Conservation (phyloP, 2,888 invertebrate species). For the Microctonus brassicae region DNA sequence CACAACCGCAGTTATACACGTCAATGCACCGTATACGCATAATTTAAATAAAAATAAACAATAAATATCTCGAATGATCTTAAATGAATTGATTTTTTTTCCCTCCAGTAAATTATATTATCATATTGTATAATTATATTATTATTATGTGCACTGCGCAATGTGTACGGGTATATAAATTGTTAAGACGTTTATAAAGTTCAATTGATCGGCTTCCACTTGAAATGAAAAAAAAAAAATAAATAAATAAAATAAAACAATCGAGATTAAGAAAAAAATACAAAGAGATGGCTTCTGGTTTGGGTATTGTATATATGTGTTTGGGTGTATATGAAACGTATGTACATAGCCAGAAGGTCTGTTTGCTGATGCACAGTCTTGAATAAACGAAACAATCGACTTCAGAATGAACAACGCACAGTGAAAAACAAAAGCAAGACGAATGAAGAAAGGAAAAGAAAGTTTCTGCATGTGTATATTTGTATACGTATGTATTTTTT, state of each 20-base stretch:
- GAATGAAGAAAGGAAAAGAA: constrained; percentile 21
- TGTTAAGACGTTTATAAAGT: not conserved
- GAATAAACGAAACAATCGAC: constrained; percentile 26
- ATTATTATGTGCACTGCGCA: no score
- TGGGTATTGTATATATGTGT: not conserved
- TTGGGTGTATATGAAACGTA: not conserved
- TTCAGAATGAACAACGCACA: not conserved
- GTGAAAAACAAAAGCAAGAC: constrained; percentile 7
- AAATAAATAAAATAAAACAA: no score
- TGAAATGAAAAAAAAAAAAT: not conserved
- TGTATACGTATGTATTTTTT: not conserved
- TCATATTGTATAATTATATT: no score
- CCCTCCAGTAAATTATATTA: not conserved
- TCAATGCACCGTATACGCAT: not conserved
- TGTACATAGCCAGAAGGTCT: not conserved
- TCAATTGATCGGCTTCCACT: not conserved
- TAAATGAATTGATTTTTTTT: not conserved
- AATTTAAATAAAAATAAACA: constrained; percentile 2
- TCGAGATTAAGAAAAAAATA: no score
- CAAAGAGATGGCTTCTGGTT: not conserved
- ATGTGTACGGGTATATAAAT: not conserved
- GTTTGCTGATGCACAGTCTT: not conserved
- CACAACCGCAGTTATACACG: not conserved
- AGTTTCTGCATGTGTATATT: not conserved
- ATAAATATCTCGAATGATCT: not conserved